Conservation (phyloP, 2,113 vertebrate genomes). For the Vireo altiloquus region DNA sequence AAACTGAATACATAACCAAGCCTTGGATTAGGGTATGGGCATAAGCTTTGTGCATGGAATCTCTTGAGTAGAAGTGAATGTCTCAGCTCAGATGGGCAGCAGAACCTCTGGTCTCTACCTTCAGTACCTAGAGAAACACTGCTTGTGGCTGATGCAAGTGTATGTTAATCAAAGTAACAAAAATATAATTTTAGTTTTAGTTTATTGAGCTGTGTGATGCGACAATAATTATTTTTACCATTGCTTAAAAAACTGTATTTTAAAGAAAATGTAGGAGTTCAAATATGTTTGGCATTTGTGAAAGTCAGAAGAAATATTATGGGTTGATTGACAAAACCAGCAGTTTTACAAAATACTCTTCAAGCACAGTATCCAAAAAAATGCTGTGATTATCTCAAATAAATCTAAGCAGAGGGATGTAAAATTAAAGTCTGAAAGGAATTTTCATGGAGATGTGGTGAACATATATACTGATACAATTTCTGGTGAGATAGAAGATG, state of each 20-base stretch:
- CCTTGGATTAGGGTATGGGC: fast-evolving
- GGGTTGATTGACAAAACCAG: not conserved
- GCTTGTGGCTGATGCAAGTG: not conserved
- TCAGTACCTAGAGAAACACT: not conserved
- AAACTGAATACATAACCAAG: not conserved
- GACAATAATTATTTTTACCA: slow-evolving; percentile 12
- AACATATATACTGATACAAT: not conserved
- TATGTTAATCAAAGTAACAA: not conserved
- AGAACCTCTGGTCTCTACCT: not conserved
- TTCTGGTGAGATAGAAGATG: not conserved
- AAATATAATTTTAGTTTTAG: not conserved
- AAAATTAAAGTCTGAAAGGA: not conserved
- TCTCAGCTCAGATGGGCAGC: not conserved
- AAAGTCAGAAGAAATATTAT: not conserved
- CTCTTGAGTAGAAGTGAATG: not conserved
- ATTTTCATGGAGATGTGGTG: not conserved
- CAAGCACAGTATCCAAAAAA: not conserved
- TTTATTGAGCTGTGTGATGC: not conserved
- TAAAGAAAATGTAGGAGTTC: slow-evolving; percentile 10
- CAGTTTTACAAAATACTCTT: not conserved
- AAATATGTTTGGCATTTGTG: not conserved
- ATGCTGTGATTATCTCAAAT: not conserved
- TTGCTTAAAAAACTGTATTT: not conserved
- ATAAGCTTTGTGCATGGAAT: not conserved
- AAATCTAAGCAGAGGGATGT: not conserved